Evolutionary conservation across 2,888 invertebrate genomes (phyloP).

Genomic region (Sialis fuliginosa): DNA sequence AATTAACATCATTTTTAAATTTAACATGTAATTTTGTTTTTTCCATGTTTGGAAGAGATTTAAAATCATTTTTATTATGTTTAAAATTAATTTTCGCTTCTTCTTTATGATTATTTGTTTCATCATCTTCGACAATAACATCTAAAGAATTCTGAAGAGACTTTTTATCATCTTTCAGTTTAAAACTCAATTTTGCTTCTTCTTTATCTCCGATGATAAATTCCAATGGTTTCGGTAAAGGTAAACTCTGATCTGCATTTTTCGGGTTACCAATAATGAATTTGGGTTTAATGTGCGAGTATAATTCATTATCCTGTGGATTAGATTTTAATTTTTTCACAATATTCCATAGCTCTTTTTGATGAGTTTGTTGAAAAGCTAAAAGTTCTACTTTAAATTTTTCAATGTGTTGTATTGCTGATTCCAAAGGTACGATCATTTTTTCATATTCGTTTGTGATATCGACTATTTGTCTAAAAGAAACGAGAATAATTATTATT

Average conservation of each 20-base stretch:
- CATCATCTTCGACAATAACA: no score
- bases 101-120: no score
- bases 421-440: constrained; percentile 5
- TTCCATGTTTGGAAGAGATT: neutral
- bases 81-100: no score
- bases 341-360: constrained; percentile 8
- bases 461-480: constrained; percentile 7
- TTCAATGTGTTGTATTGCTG: constrained; percentile 7
- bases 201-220: constrained; percentile 8
- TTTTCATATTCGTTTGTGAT: constrained; percentile 7
- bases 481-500: neutral
- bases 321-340: neutral
- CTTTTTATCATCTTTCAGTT: no score
- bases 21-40: neutral
- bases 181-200: neutral
- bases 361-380: constrained; percentile 2
- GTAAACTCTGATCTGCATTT: constrained; percentile 1
- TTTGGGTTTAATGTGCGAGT: neutral
- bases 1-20: neutral
- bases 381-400: constrained; percentile 6
- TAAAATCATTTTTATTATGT: no score
- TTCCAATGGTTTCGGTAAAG: constrained; percentile 7
- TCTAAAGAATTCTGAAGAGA: no score
- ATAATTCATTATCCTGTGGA: neutral
- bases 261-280: constrained; percentile 5